Percentiles rank a stretch among this genome's conserved stretches.
Evolutionary conservation across 2,888 invertebrate species (phyloP).

Genomic region (Andrena minutula): DNA sequence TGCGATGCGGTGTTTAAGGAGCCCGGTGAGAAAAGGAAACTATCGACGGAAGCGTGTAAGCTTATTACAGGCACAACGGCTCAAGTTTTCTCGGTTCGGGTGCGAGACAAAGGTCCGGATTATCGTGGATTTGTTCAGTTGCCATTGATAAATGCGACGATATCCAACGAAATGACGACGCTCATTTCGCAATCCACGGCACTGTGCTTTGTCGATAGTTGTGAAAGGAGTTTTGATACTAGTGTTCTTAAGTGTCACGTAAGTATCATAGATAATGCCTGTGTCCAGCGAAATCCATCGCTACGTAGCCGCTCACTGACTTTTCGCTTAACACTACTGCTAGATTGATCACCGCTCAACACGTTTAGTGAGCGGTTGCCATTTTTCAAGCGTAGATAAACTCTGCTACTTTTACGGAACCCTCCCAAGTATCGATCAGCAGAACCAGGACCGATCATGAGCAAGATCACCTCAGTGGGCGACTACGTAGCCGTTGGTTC

Average conservation of each 20-base stretch:
- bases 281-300: too few species aligned
- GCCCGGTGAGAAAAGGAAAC: slow-evolving; percentile 86
- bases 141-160: slow-evolving; percentile 79
- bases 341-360: too few species aligned
- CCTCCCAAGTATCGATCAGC: too few species aligned
- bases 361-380: too few species aligned
- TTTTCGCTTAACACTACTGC: too few species aligned
- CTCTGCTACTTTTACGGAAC: too few species aligned
- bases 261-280: slow-evolving; percentile 64
- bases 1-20: slow-evolving; percentile 90
- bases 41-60: slow-evolving; percentile 88
- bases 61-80: slow-evolving; percentile 88
- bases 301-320: too few species aligned
- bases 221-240: slow-evolving; percentile 86
- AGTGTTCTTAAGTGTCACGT: slow-evolving; percentile 87
- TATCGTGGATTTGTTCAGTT: slow-evolving; percentile 91
- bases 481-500: too few species aligned
- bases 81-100: slow-evolving; percentile 89
- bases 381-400: too few species aligned
- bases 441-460: too few species aligned
- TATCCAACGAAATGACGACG: slow-evolving; percentile 83
- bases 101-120: slow-evolving; percentile 89
- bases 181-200: slow-evolving; percentile 84
- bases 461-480: too few species aligned
- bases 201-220: slow-evolving; percentile 87